Evolutionary conservation across 2,888 invertebrate genomes (phyloP).

Genomic region (Harpalus rubripes): DNA sequence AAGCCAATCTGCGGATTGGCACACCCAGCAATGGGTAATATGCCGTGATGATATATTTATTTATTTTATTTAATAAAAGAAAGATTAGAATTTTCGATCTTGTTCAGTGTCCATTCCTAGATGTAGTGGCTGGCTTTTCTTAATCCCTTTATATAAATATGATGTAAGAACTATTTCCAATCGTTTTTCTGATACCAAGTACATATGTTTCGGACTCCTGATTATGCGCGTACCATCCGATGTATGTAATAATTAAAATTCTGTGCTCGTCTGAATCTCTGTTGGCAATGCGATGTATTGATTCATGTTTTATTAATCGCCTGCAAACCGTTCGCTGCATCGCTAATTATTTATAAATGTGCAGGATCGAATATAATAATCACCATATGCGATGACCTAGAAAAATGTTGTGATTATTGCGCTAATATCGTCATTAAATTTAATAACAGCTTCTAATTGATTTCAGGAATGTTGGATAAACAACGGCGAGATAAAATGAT

Average conservation of each 20-base stretch:
- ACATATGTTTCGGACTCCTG: not conserved
- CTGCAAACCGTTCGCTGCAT: slow-evolving; percentile 45
- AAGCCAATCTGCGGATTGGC: no score
- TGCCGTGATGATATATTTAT: no score
- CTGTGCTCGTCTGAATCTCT: slow-evolving; percentile 36
- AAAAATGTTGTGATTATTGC: slow-evolving; percentile 58
- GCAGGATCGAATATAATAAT: slow-evolving; percentile 34
- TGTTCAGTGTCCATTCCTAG: no score
- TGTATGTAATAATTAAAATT: slow-evolving; percentile 47
- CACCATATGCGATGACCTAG: slow-evolving; percentile 59
- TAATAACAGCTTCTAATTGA: slow-evolving; percentile 61
- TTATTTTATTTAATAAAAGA: no score
- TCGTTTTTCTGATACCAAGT: no score
- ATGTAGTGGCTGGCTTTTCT: no score
- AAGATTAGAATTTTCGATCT: no score
- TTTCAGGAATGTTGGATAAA: slow-evolving; percentile 43
- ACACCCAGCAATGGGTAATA: no score
- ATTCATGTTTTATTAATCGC: slow-evolving; percentile 62
- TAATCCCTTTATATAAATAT: no score
- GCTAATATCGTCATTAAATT: slow-evolving; percentile 63
- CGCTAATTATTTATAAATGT: slow-evolving; percentile 56
- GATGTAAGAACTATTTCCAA: no score
- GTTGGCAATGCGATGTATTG: slow-evolving; percentile 54
- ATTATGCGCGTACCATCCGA: not conserved
- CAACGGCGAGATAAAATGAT: not conserved